phyloP scores from a whole-genome alignment of 1,140 invertebrate species.

The Triops longicaudatus region DNA sequence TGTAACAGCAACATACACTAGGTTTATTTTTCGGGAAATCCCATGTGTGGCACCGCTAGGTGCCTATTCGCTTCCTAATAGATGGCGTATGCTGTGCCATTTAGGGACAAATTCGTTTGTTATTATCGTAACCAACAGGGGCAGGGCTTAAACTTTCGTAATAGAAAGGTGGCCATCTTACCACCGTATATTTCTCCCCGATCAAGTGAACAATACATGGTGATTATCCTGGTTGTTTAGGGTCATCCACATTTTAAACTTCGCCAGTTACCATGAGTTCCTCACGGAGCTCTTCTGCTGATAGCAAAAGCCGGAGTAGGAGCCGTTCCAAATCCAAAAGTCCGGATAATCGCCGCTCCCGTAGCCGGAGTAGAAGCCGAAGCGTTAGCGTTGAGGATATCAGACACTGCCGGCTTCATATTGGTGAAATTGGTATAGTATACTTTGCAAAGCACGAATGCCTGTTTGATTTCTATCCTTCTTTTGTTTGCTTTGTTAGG shows the following conservation, averaged over 20 bases:
- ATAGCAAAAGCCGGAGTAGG: neutral
- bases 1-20: too few relatives aligned
- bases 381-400: neutral
- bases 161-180: neutral
- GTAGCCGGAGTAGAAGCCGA: neutral
- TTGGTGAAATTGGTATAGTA: slow-evolving; percentile 39
- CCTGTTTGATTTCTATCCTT: neutral
- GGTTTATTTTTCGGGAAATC: too few relatives aligned
- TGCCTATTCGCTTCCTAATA: neutral
- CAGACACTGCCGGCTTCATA: slow-evolving; percentile 38
- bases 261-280: neutral
- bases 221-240: neutral
- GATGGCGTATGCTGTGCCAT: neutral
- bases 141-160: neutral
- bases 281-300: neutral
- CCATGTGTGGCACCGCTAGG: too few relatives aligned
- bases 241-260: neutral
- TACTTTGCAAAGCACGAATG: too few relatives aligned
- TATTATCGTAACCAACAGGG: neutral
- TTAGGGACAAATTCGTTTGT: neutral
- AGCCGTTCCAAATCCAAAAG: slow-evolving; percentile 1
- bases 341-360: neutral
- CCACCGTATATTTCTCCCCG: neutral
- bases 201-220: neutral
- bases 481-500: slow-evolving; percentile 35